Evolutionary conservation across 2,888 invertebrate species (phyloP).

Genomic region (Leucoma salicis): DNA sequence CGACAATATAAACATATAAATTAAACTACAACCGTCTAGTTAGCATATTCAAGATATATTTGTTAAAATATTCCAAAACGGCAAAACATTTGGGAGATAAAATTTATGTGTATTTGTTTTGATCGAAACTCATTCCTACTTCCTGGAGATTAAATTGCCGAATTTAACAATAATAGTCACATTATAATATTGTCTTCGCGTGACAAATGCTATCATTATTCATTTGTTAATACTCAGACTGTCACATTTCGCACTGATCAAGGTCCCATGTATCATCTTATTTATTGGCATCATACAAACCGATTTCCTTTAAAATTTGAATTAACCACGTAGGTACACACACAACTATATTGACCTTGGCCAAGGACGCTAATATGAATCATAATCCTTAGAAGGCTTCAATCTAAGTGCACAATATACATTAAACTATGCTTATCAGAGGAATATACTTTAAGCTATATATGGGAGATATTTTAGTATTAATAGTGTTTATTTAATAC

Average conservation of each 20-base stretch:
- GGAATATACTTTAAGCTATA: neutral
- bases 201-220: slow-evolving; percentile 8
- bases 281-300: slow-evolving; percentile 2
- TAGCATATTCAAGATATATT: neutral
- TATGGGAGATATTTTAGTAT: neutral
- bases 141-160: slow-evolving; percentile 1
- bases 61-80: neutral
- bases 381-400: slow-evolving; percentile 12
- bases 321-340: neutral
- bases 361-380: slow-evolving; percentile 21
- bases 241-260: slow-evolving; percentile 6
- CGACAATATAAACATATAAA: neutral
- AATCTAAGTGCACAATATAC: slow-evolving; percentile 18
- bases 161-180: slow-evolving; percentile 3
- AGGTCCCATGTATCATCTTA: slow-evolving; percentile 2
- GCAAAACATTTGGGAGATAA: neutral
- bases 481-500: neutral
- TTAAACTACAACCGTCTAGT: neutral
- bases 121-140: slow-evolving; percentile 3
- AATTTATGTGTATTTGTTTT: neutral
- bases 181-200: slow-evolving; percentile 1
- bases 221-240: slow-evolving; percentile 4
- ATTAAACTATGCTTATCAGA: neutral
- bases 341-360: slow-evolving; percentile 2
- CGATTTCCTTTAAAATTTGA: slow-evolving; percentile 8